Conservation (phyloP, 2,113 vertebrate species). For the Hippocampus mohnikei region DNA sequence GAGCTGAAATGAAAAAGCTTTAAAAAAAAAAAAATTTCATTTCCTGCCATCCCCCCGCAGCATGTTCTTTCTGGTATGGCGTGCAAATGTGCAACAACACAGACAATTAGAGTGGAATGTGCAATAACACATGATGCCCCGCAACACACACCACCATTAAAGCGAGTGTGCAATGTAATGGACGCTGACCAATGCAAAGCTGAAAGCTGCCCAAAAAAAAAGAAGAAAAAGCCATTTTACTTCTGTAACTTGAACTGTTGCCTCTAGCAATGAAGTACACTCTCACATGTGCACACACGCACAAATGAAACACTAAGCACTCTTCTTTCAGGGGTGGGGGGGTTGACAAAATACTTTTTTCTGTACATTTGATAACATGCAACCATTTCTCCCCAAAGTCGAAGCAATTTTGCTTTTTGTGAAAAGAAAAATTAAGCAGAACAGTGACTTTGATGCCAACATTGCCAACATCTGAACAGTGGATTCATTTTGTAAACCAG, state of each 20-base stretch:
- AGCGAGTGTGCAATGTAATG: neutral
- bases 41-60: constrained; percentile 5
- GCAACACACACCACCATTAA: neutral
- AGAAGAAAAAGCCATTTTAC: neutral
- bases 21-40: constrained; percentile 37
- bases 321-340: too few species aligned
- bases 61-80: constrained; percentile 3
- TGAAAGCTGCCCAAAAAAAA: neutral
- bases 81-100: constrained; percentile 10
- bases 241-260: neutral
- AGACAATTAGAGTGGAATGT: constrained; percentile 1
- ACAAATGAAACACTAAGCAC: too few species aligned
- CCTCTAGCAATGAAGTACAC: neutral
- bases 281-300: too few species aligned
- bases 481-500: too few species aligned
- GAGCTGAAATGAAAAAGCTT: constrained; percentile 19
- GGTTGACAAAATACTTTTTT: too few species aligned
- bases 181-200: neutral
- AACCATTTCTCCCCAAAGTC: too few species aligned
- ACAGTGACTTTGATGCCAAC: too few species aligned
- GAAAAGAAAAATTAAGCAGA: too few species aligned
- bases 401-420: too few species aligned
- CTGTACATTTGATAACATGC: too few species aligned
- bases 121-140: constrained; percentile 25
- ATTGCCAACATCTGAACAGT: too few species aligned